A percentile compares a stretch with the other conserved stretches of the same genome.
Evolutionary conservation across 2,797 vertebrate genomes (phyloP).

Genomic region (Phalanger gymnotis): DNA sequence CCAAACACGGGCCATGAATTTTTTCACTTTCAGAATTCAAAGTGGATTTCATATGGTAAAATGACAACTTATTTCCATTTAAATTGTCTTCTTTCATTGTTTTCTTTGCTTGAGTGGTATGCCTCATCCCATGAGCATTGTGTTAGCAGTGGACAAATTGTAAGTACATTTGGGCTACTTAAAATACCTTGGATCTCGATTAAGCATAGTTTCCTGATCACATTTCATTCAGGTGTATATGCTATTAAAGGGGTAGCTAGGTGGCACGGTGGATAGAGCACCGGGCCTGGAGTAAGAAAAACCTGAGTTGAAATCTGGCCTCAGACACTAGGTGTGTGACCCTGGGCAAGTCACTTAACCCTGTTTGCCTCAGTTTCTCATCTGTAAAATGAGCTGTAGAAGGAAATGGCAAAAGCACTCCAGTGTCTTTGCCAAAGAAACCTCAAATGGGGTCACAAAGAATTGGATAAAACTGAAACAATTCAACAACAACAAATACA

Average conservation of each 20-base stretch:
- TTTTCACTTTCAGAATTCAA: slow-evolving; percentile 9
- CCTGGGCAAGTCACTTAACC: background rate
- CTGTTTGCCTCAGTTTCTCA: background rate
- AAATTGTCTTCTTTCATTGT: background rate
- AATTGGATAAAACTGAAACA: background rate
- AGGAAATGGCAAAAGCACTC: background rate
- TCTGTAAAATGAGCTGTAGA: background rate
- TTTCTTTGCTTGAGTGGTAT: background rate
- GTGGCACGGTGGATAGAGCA: background rate
- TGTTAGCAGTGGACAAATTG: background rate
- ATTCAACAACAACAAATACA: background rate
- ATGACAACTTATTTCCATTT: background rate
- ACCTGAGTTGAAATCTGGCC: background rate
- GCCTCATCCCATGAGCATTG: background rate
- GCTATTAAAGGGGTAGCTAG: background rate
- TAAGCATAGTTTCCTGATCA: background rate
- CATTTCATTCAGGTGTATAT: background rate
- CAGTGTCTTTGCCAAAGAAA: background rate
- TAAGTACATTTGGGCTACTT: background rate
- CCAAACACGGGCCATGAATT: background rate
- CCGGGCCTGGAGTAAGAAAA: background rate
- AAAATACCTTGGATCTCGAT: background rate
- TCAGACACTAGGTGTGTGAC: background rate
- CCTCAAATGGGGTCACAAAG: background rate
- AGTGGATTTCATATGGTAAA: background rate